Evolutionary conservation across 2,113 vertebrate genomes (phyloP), one percentile per base, ranked within the genome.

Genomic region (Myxocyprinus asiaticus): DNA sequence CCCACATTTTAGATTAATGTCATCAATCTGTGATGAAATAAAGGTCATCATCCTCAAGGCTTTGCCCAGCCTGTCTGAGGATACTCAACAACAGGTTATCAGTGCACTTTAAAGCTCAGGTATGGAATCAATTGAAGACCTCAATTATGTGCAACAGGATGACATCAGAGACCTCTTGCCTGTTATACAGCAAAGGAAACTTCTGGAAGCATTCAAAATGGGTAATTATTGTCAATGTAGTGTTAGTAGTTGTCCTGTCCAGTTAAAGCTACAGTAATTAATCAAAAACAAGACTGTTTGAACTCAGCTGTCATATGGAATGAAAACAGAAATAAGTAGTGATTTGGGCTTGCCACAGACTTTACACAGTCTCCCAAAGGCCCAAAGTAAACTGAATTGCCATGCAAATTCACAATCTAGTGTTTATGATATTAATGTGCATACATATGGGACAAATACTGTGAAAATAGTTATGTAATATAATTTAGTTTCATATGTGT

Each of bases 41-140:
- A 70, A 55, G 17, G 48, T 3, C n/a, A 82, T 82, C 22, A 82
- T 82, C 67, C 44, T 74, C 76, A 82, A 82, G 68, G 43, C 64
- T 62, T 67, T 82, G 70, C 76, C 79, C 53, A 83, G 33, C 68
- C 58, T 77, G 51, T 81, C 79, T 75, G 53, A 74, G 55, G 61
- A 65, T 14, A 72, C 42, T 50, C 61, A 64, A 61, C 17, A 64
- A 7, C 68, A 80, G 59, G n/a, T 66, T 66, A 48, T 74, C 22
- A 22, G 50, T 64, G 11, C 42, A 62, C 65, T 80, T 64, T 12
- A 73, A 56, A 77, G 67, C 15, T 82, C 67, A 17, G 67, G 69
- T 9, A 42, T 78, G 45, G 47, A 82, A 12, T 82, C 81, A 56
- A 10, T 47, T 58, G 51, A 76, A 67, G 44, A 82, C 50, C 62